Conservation (phyloP, 2,113 vertebrate genomes). For the Tetrao urogallus region DNA sequence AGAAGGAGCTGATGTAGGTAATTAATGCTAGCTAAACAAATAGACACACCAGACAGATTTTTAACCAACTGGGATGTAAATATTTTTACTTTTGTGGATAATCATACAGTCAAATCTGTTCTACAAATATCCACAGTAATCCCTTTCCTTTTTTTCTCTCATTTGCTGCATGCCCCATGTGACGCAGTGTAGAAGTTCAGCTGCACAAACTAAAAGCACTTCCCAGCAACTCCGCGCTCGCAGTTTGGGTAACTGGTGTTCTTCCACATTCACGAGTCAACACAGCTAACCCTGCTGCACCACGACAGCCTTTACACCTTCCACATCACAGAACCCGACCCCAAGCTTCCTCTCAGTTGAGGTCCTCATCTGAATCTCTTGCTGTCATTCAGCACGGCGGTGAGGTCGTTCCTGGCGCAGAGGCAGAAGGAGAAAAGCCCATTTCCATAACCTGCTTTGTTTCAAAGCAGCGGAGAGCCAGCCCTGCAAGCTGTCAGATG, state of each 20-base stretch:
- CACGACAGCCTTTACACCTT: neutral
- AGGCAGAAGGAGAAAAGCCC: neutral
- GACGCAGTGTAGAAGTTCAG: neutral
- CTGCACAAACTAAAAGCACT: neutral
- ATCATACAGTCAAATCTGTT: neutral
- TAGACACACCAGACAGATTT: slow-evolving; percentile 25
- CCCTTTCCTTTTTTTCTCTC: neutral
- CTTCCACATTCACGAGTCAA: neutral
- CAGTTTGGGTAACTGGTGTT: accelerated
- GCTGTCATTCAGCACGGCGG: neutral
- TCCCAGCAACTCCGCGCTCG: neutral
- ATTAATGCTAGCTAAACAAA: slow-evolving; percentile 8
- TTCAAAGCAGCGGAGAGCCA: neutral
- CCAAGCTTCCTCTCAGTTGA: neutral
- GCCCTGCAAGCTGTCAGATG: neutral
- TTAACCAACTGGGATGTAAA: slow-evolving; percentile 23
- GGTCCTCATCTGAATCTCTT: neutral
- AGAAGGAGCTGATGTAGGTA: slow-evolving; percentile 6
- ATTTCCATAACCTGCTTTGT: neutral
- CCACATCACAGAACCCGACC: neutral
- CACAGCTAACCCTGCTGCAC: neutral
- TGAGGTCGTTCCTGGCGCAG: neutral
- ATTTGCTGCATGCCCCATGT: neutral
- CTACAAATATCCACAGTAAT: neutral
- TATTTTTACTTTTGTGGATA: neutral